Percentiles rank a stretch among this genome's conserved stretches.
Conservation (phyloP, 2,113 vertebrate species). For the Meles meles region DNA sequence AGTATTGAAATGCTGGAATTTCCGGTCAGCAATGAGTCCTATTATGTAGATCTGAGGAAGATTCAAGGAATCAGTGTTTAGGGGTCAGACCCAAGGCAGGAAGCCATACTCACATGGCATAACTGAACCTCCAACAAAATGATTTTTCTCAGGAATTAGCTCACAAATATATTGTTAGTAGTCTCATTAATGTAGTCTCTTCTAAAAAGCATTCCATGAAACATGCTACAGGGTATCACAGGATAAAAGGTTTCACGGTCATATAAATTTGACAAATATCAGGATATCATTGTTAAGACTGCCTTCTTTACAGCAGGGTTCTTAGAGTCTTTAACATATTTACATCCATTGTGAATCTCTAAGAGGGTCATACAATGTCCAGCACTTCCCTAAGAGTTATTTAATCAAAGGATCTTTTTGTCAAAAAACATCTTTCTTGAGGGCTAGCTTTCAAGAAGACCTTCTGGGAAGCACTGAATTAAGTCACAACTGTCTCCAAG, state of each 20-base stretch:
- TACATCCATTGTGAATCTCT: background rate
- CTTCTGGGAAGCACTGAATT: background rate
- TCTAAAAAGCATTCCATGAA: background rate
- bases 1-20: constrained; percentile 98
- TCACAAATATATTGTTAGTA: background rate
- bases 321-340: background rate
- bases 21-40: constrained; percentile 95
- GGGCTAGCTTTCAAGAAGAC: background rate
- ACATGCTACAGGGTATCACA: background rate
- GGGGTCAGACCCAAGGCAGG: background rate
- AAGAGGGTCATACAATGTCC: background rate
- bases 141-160: background rate
- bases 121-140: background rate
- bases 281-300: background rate
- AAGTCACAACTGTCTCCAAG: background rate
- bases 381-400: background rate
- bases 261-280: background rate
- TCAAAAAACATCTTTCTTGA: background rate
- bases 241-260: background rate
- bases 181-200: background rate
- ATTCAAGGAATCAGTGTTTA: constrained; percentile 31
- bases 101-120: background rate
- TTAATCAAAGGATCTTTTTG: background rate
- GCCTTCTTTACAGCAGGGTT: background rate
- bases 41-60: constrained; percentile 94